A percentile compares a stretch with the other conserved stretches of the same genome.
Evolutionary conservation across 23 tunicate genomes (phyloP).

Genomic region (Pegea sp.): DNA sequence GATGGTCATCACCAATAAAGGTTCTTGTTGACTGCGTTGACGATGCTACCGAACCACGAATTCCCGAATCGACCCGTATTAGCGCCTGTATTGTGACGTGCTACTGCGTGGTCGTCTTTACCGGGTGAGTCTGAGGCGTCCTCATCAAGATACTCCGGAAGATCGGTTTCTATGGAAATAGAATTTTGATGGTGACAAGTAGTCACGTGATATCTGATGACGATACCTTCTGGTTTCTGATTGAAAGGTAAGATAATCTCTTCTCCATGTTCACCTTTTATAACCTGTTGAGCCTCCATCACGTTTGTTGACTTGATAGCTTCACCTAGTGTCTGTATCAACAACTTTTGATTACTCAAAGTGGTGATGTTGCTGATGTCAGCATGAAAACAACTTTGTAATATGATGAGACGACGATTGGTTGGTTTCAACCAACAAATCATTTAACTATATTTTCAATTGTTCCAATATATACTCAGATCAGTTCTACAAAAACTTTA

Average conservation of each 20-base stretch:
- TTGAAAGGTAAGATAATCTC: constrained; percentile 39
- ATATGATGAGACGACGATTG: too few relatives aligned
- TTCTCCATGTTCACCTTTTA: constrained; percentile 56
- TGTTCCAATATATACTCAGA: too few relatives aligned
- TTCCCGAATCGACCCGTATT: constrained; percentile 34
- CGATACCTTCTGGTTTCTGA: constrained; percentile 17
- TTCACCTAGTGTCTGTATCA: constrained; percentile 27
- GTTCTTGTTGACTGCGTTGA: constrained; percentile 81
- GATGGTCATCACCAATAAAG: constrained; percentile 96
- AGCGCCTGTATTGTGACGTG: constrained; percentile 28
- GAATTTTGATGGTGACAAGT: neutral
- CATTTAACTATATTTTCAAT: too few relatives aligned
- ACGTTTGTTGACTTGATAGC: constrained; percentile 47
- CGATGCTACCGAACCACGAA: constrained; percentile 83
- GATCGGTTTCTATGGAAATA: constrained; percentile 9
- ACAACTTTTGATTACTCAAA: too few relatives aligned
- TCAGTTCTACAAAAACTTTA: too few relatives aligned
- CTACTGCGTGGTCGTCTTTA: constrained; percentile 60
- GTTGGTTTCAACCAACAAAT: too few relatives aligned
- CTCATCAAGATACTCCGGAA: constrained; percentile 74
- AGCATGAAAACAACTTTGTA: too few relatives aligned
- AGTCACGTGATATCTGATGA: too few relatives aligned
- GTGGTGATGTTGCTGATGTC: too few relatives aligned
- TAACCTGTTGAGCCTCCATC: constrained; percentile 73
- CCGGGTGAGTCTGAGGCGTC: constrained; percentile 53